Evolutionary conservation across 2,888 invertebrate species (phyloP), one percentile per base, ranked within the genome.

Genomic region (Chorisops tibialis): DNA sequence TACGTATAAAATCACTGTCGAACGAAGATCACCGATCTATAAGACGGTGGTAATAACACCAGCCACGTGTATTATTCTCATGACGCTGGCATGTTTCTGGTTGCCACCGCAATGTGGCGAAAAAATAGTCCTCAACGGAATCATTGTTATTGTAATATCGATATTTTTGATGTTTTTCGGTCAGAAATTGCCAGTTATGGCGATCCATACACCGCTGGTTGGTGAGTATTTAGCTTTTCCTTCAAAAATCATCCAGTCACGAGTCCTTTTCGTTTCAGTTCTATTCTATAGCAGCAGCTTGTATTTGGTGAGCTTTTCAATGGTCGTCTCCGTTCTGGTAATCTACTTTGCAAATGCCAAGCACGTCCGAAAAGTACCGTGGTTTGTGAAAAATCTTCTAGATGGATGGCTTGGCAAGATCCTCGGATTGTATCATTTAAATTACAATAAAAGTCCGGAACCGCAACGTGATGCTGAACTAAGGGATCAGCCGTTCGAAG

Each of bases 31-130:
- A 0, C 80, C 83, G 0, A 81, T 85, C 63, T 87, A 86, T 72
- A 81, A 80, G 54, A 82, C 83, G 2, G 75, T 86, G 14, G 81
- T 86, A 45, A 79, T 86, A 47, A 82, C 84, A n/a, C 87, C 87
- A 2, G 84, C 85, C 1, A 67, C 76, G 79, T 86, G 84, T 59
- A 81, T 87, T 59, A 81, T 86, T 3, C 71, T 85, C 14, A 70
- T 87, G 69, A 84, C 83, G 1, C 74, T 88, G 47, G 74, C 83
- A 14, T 79, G 80, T 2, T 88, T 87, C 72, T 85, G 85, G 84
- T 69, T 87, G 49, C 86, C 87, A 1, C 85, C 87, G 0, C 82
- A 84, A 68, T 82, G 85, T 67, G 85, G 84, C 14, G 87, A 87
- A 72, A 87, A 87, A 73, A 79, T 87, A 19, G 73, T 83, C 12